phyloP scores from a whole-genome alignment of 2,797 vertebrate genomes.

The Cirrhinus molitorella region DNA sequence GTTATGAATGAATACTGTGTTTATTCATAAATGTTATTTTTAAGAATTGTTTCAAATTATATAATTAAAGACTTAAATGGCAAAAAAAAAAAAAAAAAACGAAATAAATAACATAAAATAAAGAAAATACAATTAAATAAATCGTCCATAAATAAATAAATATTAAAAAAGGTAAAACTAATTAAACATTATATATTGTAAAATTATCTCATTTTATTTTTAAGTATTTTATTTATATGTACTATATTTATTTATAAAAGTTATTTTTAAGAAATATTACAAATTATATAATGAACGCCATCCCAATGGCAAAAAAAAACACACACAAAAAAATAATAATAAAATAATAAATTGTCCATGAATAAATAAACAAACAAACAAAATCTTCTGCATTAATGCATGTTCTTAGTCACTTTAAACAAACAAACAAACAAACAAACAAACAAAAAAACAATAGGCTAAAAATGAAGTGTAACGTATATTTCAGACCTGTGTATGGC shows the following conservation, averaged over 20 bases:
- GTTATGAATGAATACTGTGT: no score
- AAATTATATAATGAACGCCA: neutral
- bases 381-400: neutral
- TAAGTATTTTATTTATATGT: neutral
- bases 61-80: no score
- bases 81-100: no score
- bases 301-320: neutral
- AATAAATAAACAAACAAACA: no score
- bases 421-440: neutral
- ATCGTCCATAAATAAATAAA: no score
- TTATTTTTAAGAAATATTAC: neutral
- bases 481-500: neutral
- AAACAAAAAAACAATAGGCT: neutral
- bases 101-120: no score
- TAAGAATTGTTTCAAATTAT: no score
- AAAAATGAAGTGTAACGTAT: constrained; percentile 20
- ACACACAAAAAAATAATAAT: no score
- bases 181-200: neutral
- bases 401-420: neutral
- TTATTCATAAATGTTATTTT: no score
- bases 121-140: no score
- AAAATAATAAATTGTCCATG: no score
- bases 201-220: neutral
- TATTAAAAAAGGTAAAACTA: neutral
- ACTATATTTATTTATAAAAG: neutral